phyloP scores from a whole-genome alignment of 2,888 invertebrate species.

The Pristionchus japonicus region DNA sequence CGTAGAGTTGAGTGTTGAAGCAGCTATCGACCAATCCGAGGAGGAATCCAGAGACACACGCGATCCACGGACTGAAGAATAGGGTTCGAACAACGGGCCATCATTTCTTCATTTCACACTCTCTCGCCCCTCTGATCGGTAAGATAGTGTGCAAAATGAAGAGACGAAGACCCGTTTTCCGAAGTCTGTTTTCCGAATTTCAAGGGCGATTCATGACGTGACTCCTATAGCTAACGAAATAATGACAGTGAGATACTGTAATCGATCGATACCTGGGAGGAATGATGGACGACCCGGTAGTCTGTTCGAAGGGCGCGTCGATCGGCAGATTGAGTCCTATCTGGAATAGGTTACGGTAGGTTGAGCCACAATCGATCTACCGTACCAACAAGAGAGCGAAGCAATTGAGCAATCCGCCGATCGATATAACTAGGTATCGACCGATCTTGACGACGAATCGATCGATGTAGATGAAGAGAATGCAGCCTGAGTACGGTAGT shows the following conservation, averaged over 20 bases:
- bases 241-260: too few relatives aligned
- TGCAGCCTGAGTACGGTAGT: slow-evolving; percentile 35
- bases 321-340: slow-evolving; percentile 22
- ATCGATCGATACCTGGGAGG: slow-evolving; percentile 39
- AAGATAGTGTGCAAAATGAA: too few relatives aligned
- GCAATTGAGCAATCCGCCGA: slow-evolving; percentile 25
- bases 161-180: too few relatives aligned
- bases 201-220: too few relatives aligned
- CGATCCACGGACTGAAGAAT: slow-evolving; percentile 29
- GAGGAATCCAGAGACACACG: background rate
- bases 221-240: background rate
- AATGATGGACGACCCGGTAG: slow-evolving; percentile 13
- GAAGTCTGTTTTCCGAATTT: background rate
- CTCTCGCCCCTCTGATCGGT: too few relatives aligned
- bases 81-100: too few relatives aligned
- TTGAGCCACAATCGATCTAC: background rate
- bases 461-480: slow-evolving; percentile 31
- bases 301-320: slow-evolving; percentile 24
- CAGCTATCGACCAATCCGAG: slow-evolving; percentile 35
- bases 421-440: background rate
- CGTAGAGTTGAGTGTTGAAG: slow-evolving; percentile 45
- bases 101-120: background rate
- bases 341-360: slow-evolving; percentile 18
- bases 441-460: background rate
- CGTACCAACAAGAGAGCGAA: slow-evolving; percentile 37